Evolutionary conservation across 1,140 invertebrate genomes (phyloP), one percentile per base, ranked within the genome.

Genomic region (Sitodiplosis mosellana): DNA sequence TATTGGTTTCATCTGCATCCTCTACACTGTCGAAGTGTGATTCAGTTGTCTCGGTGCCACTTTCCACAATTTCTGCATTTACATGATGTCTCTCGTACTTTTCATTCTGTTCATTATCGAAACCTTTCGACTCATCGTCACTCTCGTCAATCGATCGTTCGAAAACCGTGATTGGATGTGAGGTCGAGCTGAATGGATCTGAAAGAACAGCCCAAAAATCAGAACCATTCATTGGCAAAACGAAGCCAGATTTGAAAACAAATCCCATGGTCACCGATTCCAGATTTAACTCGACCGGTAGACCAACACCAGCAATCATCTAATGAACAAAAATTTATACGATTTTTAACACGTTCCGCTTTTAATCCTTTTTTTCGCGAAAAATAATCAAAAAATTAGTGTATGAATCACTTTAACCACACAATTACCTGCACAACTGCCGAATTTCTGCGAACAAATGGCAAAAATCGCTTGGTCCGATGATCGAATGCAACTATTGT

Each of bases 241-340:
- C 19, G 22, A 33, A 48, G 10, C 27, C 37, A 17, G 37, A 37
- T 48, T 48, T 48, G 21, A 48, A 48, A 1, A 48, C 47, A 41
- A 22, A 41, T 11, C 47, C 47, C 1, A 43, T 33, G 4, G 22
- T 22, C 20, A 48, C 36, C 15, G 47, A 22, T 12, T 48, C 47
- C 2, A 34, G 21, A 19, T 41, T n/a, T 2, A 48, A 11, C 27
- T 48, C 47, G 6, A 48, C 37, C 7, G 47, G 47, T 19, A 48
- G 22, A 14, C 47, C 47, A 18, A 48, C 36, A 18, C 47, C 47
- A n/a, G 47, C 47, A 48, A 48, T 33, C 27, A 48, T 41, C 47
- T 48, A 11, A 17, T n/a, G n/a, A 41, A 27, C 27, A 27, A 27
- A 27, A 27, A 5, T 17, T 3, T 19, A 15, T 40, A 12, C n/a